Evolutionary conservation across 2,113 vertebrate species (phyloP), one percentile per base, ranked within the genome.

Genomic region (Onychostoma macrolepis): DNA sequence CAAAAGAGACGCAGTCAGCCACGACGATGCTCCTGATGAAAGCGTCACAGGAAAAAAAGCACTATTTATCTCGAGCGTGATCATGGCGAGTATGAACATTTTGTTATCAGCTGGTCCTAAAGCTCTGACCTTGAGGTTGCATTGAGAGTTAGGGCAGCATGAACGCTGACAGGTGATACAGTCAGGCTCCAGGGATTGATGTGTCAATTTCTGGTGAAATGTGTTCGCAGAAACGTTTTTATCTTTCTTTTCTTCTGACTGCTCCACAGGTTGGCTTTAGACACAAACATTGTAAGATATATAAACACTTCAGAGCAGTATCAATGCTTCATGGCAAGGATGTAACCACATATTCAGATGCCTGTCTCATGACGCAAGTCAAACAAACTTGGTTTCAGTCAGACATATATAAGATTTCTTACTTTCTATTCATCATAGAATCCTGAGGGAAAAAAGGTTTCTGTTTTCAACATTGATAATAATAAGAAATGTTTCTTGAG

Each of bases 111-210:
- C 12, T 6, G 33, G 43, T 33, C 75, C 45, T 33, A 53, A 78
- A 48, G 74, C 38, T 33, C 36, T 78, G 84, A 85, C 84, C 84
- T 78, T 85, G 84, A 65, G 43, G 63, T 83, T 85, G 38, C 84
- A 77, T 63, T 28, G 84, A 77, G 72, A 77, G 50, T 10, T n/a
- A 48, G 53, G 19, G 41, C 38, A 65, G 72, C 26, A 63, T 65
- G 75, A 78, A 78, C 74, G 19, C 84, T 77, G 41, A 48, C 38
- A 48, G 13, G 38, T 56, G 50, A 63, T 61, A 9, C 10, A 71
- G 41, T 36, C 15, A 56, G 45, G 13, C n/a, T 1, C 17, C 15
- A 28, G 72, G 53, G n/a, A 58, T 1, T 33, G 13, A 30, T 45
- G 8, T 48, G 71, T 75, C 53, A 61, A 76, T 74, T 58, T 76